A percentile compares a stretch with the other conserved stretches of the same genome.
These are phyloP conservation scores for Hippocampus abdominalis DNA, from an alignment of 2,113 vertebrate species.

Conservation along the genomic window DNA sequence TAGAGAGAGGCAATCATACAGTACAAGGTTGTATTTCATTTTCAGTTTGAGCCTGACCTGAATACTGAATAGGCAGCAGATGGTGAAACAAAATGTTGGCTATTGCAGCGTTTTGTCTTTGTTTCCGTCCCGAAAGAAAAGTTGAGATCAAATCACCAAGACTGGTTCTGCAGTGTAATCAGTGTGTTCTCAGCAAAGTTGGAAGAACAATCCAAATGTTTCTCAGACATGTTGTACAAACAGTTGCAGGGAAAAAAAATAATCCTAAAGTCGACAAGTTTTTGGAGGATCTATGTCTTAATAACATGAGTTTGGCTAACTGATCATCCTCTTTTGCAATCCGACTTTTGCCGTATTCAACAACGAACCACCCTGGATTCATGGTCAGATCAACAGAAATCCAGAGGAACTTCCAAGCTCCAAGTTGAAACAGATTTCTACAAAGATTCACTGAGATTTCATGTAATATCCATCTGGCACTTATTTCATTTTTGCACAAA, in stretches of 20 bases:
- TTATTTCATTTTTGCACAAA: too few species aligned
- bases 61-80: constrained; percentile 37
- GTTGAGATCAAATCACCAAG: neutral
- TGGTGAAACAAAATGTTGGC: neutral
- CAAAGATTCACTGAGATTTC: too few species aligned
- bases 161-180: neutral
- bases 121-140: neutral
- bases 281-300: too few species aligned
- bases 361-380: neutral
- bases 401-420: too few species aligned
- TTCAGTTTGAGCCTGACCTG: constrained; percentile 28
- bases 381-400: neutral
- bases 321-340: neutral
- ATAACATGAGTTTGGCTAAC: too few species aligned
- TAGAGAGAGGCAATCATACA: constrained; percentile 41
- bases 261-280: too few species aligned
- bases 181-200: neutral
- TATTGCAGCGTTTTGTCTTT: neutral
- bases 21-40: constrained; percentile 33
- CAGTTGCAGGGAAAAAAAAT: too few species aligned
- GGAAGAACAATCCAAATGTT: neutral
- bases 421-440: too few species aligned
- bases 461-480: too few species aligned
- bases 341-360: neutral
- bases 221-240: neutral